Evolutionary conservation across 2,797 vertebrate species (phyloP).

Genomic region (Microctenopoma stevenorrisi): DNA sequence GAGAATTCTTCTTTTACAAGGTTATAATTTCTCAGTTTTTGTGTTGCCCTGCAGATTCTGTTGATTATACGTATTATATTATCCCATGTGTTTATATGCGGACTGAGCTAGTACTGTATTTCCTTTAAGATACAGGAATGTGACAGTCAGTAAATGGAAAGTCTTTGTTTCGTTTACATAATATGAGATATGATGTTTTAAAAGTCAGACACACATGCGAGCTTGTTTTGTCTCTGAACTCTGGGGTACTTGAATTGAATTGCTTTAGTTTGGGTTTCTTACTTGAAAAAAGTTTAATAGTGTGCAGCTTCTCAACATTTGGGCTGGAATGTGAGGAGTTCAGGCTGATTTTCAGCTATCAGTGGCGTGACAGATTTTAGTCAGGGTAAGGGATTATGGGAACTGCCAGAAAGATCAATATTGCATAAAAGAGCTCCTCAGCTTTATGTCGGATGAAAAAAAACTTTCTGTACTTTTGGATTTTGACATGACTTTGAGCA

Average conservation of each 20-base stretch:
- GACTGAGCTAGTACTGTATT: constrained; percentile 7
- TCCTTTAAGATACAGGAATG: neutral
- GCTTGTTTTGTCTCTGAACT: constrained; percentile 45
- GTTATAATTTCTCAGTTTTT: no score
- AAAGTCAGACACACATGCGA: neutral
- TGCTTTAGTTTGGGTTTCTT: constrained; percentile 35
- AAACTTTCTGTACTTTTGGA: constrained; percentile 19
- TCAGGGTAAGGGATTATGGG: constrained; percentile 5
- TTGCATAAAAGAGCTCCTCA: constrained; percentile 17
- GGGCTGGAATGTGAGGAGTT: neutral
- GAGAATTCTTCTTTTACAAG: no score
- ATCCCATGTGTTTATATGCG: constrained; percentile 51
- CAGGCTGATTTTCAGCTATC: neutral
- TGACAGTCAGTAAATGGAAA: constrained; percentile 15
- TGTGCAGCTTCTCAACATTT: constrained; percentile 42
- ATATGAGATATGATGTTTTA: constrained; percentile 16
- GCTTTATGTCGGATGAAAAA: constrained; percentile 9
- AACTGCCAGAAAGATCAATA: constrained; percentile 33
- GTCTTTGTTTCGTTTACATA: constrained; percentile 28
- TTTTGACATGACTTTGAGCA: constrained; percentile 46
- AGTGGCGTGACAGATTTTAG: constrained; percentile 12
- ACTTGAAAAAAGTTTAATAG: constrained; percentile 27
- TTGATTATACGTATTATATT: constrained; percentile 23
- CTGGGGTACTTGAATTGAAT: constrained; percentile 45
- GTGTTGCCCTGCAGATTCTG: constrained; percentile 32